Conservation (phyloP, 2,113 vertebrate genomes). For the Pollimyrus isidori region DNA sequence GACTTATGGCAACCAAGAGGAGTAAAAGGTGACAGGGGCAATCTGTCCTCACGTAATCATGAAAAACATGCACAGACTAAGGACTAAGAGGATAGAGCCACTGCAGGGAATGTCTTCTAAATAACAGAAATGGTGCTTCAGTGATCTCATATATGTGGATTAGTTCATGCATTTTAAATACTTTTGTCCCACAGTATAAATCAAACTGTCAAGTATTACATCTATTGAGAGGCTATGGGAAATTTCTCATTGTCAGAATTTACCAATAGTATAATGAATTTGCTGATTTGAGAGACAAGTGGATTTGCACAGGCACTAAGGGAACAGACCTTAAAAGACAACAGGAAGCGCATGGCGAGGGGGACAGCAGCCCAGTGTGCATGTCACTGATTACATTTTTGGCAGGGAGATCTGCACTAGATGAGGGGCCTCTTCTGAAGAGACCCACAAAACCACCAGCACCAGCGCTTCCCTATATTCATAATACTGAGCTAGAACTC, state of each 20-base stretch:
- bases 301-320: background rate
- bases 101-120: constrained; percentile 37
- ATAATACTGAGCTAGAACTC: background rate
- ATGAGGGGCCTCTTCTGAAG: background rate
- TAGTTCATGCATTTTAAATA: constrained; percentile 51
- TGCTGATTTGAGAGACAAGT: background rate
- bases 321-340: background rate
- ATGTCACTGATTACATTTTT: background rate
- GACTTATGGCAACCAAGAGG: background rate
- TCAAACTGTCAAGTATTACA: constrained; percentile 38
- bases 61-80: background rate
- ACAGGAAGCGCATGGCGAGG: background rate
- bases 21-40: background rate
- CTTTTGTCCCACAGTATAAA: constrained; percentile 31
- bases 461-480: background rate
- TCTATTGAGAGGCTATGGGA: background rate
- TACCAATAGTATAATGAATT: background rate
- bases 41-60: background rate
- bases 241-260: background rate
- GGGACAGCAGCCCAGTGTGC: background rate
- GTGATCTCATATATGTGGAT: constrained; percentile 53
- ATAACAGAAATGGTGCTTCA: constrained; percentile 33
- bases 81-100: background rate
- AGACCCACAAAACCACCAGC: background rate
- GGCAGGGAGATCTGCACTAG: background rate